Conservation (phyloP, 2,113 vertebrate species). For the Myotis lucifugus region DNA sequence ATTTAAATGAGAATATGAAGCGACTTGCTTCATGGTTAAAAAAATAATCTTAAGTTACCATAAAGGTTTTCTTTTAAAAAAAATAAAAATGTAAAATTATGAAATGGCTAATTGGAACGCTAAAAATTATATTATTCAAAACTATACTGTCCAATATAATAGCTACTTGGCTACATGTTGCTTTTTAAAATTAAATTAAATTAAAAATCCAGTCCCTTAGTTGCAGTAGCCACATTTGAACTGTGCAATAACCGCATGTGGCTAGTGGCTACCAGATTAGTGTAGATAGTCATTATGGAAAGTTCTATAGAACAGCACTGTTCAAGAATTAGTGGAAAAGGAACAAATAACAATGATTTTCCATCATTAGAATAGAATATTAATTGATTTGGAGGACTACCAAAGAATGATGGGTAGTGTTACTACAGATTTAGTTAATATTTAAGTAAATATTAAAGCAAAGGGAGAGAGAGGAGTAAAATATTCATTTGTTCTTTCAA, state of each 20-base stretch:
- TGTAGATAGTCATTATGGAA: background rate
- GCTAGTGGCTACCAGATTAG: background rate
- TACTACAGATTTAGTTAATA: background rate
- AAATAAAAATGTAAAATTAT: background rate
- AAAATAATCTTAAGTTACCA: background rate
- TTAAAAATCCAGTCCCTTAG: background rate
- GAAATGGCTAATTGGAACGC: background rate
- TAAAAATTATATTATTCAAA: background rate
- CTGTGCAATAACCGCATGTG: background rate
- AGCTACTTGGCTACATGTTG: background rate
- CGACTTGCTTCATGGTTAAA: background rate
- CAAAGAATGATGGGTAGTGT: background rate
- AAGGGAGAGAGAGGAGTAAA: background rate
- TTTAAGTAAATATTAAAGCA: conserved; percentile 5
- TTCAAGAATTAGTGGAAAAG: background rate
- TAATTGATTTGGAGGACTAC: conserved; percentile 1
- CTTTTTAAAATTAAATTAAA: background rate
- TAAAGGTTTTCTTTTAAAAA: background rate
- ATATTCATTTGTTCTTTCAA: background rate
- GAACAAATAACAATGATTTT: conserved; percentile 20
- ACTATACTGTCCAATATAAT: background rate
- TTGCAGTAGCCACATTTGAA: background rate
- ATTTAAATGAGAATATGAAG: background rate
- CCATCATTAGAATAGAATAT: background rate
- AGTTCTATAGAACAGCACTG: background rate